These are phyloP conservation scores for Pygoscelis adeliae DNA, from an alignment of 2,113 vertebrate genomes.

Conservation along the genomic window DNA sequence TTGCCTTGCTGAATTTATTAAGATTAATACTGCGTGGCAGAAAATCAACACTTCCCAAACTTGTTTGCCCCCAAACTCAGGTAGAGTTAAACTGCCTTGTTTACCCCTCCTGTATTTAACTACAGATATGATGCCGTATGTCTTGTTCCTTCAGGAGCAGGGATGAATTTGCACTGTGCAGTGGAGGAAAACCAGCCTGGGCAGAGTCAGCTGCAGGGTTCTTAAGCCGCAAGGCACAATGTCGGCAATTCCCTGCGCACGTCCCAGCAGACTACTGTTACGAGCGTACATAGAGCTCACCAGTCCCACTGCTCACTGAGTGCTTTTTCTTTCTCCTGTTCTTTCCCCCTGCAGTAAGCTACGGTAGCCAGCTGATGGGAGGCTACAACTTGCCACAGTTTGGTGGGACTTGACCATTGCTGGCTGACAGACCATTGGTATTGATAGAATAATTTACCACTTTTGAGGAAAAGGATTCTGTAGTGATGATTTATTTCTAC, in stretches of 20 bases:
- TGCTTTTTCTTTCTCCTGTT: neutral
- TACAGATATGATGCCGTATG: neutral
- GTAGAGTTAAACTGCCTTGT: neutral
- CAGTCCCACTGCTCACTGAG: neutral
- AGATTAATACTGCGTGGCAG: neutral
- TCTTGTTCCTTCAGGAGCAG: neutral
- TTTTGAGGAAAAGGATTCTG: neutral
- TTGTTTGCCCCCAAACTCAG: neutral
- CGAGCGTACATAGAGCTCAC: rapidly evolving
- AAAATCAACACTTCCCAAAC: neutral
- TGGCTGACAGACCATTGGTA: neutral
- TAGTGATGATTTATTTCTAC: constrained; percentile 1
- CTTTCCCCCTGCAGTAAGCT: neutral
- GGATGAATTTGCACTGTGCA: neutral
- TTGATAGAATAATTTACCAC: neutral
- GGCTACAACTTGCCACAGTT: neutral
- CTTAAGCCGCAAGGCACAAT: neutral
- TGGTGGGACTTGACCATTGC: neutral
- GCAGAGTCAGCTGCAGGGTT: neutral
- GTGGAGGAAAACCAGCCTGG: neutral
- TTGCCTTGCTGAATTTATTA: neutral
- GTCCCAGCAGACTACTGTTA: neutral
- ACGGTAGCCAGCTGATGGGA: neutral
- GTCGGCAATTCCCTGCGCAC: rapidly evolving
- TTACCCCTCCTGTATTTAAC: neutral